A percentile compares a stretch with the other conserved stretches of the same genome.
Evolutionary conservation across 64 coral and sea anemone species (phyloP).

Genomic region (Orbicella faveolata): DNA sequence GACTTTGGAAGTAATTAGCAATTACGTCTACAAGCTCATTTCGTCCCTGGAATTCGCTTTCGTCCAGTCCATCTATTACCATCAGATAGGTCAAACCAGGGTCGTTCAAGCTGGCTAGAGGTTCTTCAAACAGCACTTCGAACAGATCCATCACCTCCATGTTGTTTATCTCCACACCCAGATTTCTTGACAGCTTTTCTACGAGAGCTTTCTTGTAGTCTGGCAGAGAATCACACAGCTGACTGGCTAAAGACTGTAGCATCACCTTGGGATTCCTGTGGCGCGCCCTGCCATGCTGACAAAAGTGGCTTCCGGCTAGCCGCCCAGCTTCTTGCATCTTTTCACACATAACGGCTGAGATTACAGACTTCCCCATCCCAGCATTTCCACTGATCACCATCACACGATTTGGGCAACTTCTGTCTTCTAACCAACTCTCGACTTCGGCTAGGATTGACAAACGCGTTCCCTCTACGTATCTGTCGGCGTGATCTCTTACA

Average conservation of each 20-base stretch:
- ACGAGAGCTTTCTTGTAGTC: slow-evolving; percentile 34
- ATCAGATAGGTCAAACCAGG: slow-evolving; percentile 12
- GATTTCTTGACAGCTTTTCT: slow-evolving; percentile 43
- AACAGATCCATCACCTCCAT: slow-evolving; percentile 52
- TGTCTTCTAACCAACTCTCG: not conserved
- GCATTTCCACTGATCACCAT: slow-evolving; percentile 46
- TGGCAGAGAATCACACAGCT: slow-evolving; percentile 41
- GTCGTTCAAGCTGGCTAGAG: not conserved
- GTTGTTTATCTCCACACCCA: slow-evolving; percentile 8
- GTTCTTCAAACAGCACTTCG: slow-evolving; percentile 44
- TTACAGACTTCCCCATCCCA: slow-evolving; percentile 66
- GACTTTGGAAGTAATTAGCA: not conserved
- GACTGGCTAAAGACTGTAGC: slow-evolving; percentile 55
- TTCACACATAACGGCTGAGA: slow-evolving; percentile 47
- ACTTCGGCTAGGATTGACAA: slow-evolving; percentile 16
- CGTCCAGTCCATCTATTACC: slow-evolving; percentile 45
- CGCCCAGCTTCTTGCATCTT: slow-evolving; percentile 8
- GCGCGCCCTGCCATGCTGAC: slow-evolving; percentile 52
- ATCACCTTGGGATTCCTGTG: slow-evolving; percentile 56
- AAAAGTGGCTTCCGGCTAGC: slow-evolving; percentile 59
- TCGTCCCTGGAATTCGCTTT: slow-evolving; percentile 14
- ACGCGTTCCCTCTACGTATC: slow-evolving; percentile 29
- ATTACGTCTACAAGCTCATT: slow-evolving; percentile 21
- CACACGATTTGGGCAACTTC: slow-evolving; percentile 3
- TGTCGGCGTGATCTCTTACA: not conserved